Evolutionary conservation across 2,888 invertebrate species (phyloP), one percentile per base, ranked within the genome.

Genomic region (Papilio gigon): DNA sequence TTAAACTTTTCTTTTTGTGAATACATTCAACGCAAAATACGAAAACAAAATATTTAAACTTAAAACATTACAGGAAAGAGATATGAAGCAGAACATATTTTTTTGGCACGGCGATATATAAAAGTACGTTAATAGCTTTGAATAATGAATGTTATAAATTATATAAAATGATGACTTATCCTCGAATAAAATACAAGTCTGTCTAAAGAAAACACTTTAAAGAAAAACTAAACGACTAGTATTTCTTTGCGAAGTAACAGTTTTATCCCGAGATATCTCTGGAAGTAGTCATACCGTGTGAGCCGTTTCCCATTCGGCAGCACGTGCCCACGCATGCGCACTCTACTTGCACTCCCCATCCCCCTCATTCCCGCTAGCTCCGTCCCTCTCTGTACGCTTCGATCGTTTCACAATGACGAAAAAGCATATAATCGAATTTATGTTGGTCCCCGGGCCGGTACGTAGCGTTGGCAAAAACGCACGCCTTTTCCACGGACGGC

Each of bases 371-470:
- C 11, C 70, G 47, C 76, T 86, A 84, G 71, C 42, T 65, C 71
- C 70, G 50, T 89, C 88, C 74, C 81, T 22, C 42, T 87, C 82
- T 71, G 77, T 74, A 74, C 80, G 81, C 89, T 92, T 92, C 92
- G 92, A 92, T 92, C 92, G 90, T 81, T 78, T 78, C 78, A 80
- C 86, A 85, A 87, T 90, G 89, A 90, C 90, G 90, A 90, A 92
- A 90, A 90, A 87, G 86, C 79, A 84, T 84, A 87, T 92, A 88
- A 92, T 92, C 90, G 86, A 90, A 90, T 91, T 90, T 90, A 89
- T 90, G 87, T 86, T 76, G 82, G 81, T 79, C 77, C 80, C 80
- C 70, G 76, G 75, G 75, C 76, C 74, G 70, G 71, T 77, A 68
- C 65, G 85, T 86, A 90, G 70, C 5, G 89, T 78, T 68, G 30